Conservation (phyloP, 2,797 vertebrate genomes). For the Apogon hyalosoma region DNA sequence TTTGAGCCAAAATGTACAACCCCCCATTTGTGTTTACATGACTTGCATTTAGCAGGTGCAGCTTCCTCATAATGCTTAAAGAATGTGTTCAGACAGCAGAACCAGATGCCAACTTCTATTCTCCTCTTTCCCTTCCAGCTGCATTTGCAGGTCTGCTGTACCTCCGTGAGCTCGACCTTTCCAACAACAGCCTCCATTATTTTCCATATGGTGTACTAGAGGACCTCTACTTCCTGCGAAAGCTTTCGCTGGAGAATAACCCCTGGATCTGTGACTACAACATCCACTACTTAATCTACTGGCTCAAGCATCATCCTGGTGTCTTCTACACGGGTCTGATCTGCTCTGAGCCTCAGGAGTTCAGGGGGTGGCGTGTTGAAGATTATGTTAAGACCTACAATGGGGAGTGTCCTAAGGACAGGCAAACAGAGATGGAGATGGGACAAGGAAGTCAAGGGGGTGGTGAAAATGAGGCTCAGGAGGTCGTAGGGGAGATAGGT, state of each 20-base stretch:
- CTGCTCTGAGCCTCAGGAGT: constrained; percentile 91
- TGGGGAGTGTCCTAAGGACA: constrained; percentile 95
- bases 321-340: constrained; percentile 89
- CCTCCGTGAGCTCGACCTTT: constrained; percentile 93
- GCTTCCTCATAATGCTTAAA: neutral
- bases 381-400: constrained; percentile 97
- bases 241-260: constrained; percentile 90
- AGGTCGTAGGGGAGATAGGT: constrained; percentile 80
- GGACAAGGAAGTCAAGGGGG: constrained; percentile 58
- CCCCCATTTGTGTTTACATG: neutral
- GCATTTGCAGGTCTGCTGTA: constrained; percentile 92
- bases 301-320: constrained; percentile 94
- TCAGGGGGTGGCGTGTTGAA: constrained; percentile 92
- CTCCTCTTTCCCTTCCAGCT: constrained; percentile 79
- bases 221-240: constrained; percentile 95
- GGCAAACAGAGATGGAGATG: constrained; percentile 76
- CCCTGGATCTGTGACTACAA: constrained; percentile 98
- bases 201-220: constrained; percentile 95
- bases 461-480: constrained; percentile 72
- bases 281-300: constrained; percentile 98
- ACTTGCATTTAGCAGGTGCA: neutral
- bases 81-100: neutral
- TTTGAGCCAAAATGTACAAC: neutral
- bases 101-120: neutral
- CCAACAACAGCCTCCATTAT: constrained; percentile 93